Conservation (phyloP, 2,888 invertebrate species). For the Mesochorus sp. region DNA sequence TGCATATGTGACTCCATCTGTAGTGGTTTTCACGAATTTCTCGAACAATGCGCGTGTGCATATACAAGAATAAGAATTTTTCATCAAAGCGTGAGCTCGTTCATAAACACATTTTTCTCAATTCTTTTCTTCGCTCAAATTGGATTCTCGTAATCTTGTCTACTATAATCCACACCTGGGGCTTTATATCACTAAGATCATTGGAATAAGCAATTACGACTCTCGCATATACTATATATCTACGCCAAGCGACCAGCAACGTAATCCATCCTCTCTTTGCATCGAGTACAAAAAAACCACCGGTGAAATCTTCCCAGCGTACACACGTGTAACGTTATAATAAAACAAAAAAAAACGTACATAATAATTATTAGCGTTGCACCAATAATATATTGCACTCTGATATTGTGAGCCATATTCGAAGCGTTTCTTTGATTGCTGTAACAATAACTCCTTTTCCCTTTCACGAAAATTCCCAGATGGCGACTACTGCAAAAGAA, state of each 20-base stretch:
- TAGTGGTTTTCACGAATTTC: constrained; percentile 24
- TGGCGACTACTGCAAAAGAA: constrained; percentile 94
- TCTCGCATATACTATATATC: no score
- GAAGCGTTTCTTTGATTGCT: neutral
- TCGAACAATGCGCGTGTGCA: constrained; percentile 22
- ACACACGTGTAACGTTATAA: neutral
- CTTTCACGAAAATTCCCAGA: constrained; percentile 81
- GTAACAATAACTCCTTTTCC: neutral
- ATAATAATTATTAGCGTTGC: no score
- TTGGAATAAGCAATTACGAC: constrained; percentile 41
- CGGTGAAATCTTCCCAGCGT: constrained; percentile 32
- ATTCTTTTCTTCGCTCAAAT: neutral
- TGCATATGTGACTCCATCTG: constrained; percentile 22
- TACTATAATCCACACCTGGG: neutral
- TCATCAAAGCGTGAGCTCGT: constrained; percentile 33
- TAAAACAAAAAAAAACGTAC: neutral
- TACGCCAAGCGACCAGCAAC: constrained; percentile 15
- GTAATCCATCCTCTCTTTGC: constrained; percentile 24
- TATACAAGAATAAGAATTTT: constrained; percentile 12
- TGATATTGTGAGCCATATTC: neutral
- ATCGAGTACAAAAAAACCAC: constrained; percentile 2
- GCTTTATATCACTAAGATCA: neutral
- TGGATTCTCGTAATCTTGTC: neutral
- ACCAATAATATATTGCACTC: neutral
- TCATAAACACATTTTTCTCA: constrained; percentile 15